Evolutionary conservation across 1,140 invertebrate genomes (phyloP).

Genomic region (Kradibia gibbosae): DNA sequence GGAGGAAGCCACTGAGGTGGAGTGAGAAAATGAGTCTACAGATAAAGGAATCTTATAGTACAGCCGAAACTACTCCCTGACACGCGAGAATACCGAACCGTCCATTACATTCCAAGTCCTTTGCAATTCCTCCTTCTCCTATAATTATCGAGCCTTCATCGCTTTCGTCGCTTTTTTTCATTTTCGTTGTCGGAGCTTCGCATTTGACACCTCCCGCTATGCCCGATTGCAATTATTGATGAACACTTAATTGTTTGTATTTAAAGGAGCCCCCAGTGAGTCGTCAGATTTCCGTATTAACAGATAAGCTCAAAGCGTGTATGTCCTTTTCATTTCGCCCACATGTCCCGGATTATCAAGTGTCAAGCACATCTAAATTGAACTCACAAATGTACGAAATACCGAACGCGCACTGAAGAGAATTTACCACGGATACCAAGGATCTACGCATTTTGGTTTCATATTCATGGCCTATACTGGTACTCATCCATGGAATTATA

Average conservation of each 20-base stretch:
- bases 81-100: constrained; percentile 63
- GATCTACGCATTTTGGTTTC: background rate
- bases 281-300: constrained; percentile 56
- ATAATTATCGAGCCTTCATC: constrained; percentile 2
- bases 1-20: background rate
- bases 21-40: background rate
- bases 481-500: background rate
- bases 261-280: constrained; percentile 53
- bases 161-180: constrained; percentile 2
- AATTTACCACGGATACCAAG: background rate
- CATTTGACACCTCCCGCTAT: too few species aligned
- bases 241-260: constrained; percentile 65
- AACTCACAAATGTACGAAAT: background rate
- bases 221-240: background rate
- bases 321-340: background rate
- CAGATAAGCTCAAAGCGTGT: constrained; percentile 56
- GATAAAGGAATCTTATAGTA: background rate
- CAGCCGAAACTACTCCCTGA: constrained; percentile 58
- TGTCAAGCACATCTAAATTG: background rate
- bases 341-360: background rate
- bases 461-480: background rate
- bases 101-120: constrained; percentile 55
- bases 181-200: background rate
- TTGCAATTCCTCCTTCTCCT: background rate
- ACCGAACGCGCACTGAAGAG: background rate